Conservation (phyloP, 2,797 vertebrate genomes). For the Pristis pectinata region DNA sequence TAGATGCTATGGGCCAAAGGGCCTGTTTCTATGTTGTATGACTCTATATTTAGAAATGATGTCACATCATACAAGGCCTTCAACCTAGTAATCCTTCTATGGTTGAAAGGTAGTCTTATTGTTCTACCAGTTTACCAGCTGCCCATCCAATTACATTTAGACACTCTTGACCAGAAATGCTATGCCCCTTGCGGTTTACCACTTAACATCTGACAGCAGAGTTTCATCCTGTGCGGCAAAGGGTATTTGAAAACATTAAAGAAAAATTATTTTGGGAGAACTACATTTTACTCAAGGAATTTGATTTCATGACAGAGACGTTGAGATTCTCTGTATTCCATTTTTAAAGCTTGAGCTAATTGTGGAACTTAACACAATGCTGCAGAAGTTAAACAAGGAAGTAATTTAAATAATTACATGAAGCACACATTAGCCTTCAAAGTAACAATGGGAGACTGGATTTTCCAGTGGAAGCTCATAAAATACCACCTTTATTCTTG, state of each 20-base stretch:
- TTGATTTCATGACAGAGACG: background rate
- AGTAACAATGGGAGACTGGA: too few species aligned
- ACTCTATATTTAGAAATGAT: too few species aligned
- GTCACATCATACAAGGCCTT: too few species aligned
- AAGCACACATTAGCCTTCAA: too few species aligned
- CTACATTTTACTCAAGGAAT: background rate
- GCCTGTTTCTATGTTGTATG: too few species aligned
- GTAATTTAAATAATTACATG: background rate
- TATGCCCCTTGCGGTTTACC: background rate
- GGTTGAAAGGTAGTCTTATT: too few species aligned
- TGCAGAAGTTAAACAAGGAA: background rate
- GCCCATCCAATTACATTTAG: background rate
- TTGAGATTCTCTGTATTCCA: background rate
- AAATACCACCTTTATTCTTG: background rate
- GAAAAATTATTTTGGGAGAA: background rate
- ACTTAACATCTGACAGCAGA: too few species aligned
- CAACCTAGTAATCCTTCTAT: too few species aligned
- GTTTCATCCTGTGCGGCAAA: background rate
- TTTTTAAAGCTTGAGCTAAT: background rate
- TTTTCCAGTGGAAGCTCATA: background rate
- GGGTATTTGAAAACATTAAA: background rate
- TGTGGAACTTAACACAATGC: background rate
- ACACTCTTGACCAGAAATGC: background rate
- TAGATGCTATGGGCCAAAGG: too few species aligned
- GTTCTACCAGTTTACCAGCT: background rate